phyloP scores from a whole-genome alignment of 2,113 vertebrate species.

The Grammomys surdaster region DNA sequence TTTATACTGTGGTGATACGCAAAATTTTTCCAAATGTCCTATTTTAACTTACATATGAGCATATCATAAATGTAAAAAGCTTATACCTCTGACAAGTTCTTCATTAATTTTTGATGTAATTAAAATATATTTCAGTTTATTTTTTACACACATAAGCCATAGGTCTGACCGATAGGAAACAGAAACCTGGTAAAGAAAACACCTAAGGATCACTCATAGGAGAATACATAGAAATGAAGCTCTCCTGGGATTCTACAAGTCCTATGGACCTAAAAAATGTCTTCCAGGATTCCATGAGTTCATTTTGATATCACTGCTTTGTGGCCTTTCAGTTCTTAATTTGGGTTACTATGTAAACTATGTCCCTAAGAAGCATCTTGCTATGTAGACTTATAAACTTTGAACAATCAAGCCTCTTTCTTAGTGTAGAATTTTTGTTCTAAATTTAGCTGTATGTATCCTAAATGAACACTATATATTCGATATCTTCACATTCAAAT shows the following conservation, averaged over 20 bases:
- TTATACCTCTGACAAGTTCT: neutral
- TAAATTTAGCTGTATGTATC: no score
- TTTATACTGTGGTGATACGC: neutral
- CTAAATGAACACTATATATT: no score
- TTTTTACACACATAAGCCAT: neutral
- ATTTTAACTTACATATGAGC: constrained; percentile 20
- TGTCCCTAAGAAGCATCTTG: neutral
- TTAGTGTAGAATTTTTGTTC: neutral
- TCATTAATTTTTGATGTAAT: neutral
- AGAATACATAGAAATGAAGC: neutral
- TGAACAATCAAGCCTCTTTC: neutral
- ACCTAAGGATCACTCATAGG: neutral
- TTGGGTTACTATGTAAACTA: no score
- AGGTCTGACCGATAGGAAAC: neutral
- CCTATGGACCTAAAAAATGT: neutral
- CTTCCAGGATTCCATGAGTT: neutral
- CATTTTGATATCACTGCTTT: neutral
- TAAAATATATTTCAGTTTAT: neutral
- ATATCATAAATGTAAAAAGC: neutral
- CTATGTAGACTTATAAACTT: neutral
- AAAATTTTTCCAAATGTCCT: neutral
- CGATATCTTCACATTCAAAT: no score
- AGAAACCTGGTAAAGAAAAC: neutral
- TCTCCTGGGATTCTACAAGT: neutral
- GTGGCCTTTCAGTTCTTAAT: no score